Evolutionary conservation across 2,888 invertebrate species (phyloP).

Genomic region (Stomorhina lunata): DNA sequence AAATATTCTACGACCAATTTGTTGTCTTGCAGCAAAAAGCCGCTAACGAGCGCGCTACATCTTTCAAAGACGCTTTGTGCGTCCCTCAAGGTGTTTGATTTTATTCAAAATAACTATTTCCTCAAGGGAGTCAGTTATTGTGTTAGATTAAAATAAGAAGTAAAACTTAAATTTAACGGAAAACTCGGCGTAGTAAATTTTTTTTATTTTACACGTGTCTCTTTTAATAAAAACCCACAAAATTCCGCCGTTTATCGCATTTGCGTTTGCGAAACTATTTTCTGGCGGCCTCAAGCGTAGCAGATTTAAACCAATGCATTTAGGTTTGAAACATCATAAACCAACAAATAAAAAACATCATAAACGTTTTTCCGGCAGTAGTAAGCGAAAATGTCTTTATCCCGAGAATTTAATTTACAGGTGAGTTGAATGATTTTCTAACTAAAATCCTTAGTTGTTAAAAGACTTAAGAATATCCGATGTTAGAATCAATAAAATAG

Average conservation of each 20-base stretch:
- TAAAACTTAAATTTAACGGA: neutral
- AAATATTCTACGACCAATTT: constrained; percentile 52
- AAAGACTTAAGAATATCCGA: no score
- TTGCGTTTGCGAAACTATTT: constrained; percentile 68
- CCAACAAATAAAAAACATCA: constrained; percentile 74
- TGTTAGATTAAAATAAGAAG: neutral
- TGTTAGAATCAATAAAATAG: no score
- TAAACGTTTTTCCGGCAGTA: constrained; percentile 79
- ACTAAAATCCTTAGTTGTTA: no score
- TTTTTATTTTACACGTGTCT: constrained; percentile 35
- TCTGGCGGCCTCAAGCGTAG: constrained; percentile 69
- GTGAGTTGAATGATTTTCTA: constrained; percentile 70
- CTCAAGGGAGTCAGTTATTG: no score
- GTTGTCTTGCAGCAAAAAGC: constrained; percentile 29
- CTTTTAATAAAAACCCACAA: constrained; percentile 63
- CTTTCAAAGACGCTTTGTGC: constrained; percentile 45
- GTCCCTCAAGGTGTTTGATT: constrained; percentile 14
- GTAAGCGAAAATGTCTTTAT: constrained; percentile 79
- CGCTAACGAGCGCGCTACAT: constrained; percentile 29
- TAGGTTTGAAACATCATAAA: constrained; percentile 81
- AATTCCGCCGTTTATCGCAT: constrained; percentile 68
- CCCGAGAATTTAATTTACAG: constrained; percentile 80
- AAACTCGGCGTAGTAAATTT: constrained; percentile 20
- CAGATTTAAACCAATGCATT: constrained; percentile 81
- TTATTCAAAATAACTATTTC: neutral